Evolutionary conservation across 2,113 vertebrate genomes (phyloP), one percentile per base, ranked within the genome.

Genomic region (Globicephala melas): DNA sequence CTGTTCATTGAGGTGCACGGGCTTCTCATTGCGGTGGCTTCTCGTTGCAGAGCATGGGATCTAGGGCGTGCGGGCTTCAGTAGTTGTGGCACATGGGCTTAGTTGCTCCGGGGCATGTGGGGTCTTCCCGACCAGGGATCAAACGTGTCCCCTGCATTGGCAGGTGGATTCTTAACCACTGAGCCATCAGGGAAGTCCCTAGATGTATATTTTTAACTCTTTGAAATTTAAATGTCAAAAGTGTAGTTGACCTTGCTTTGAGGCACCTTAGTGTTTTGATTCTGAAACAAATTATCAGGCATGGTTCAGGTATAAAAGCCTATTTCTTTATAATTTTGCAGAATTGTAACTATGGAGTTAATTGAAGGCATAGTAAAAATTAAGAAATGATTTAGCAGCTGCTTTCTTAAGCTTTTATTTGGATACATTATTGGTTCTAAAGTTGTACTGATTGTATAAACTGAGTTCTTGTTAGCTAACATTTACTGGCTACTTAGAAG

Each of bases 141-240:
- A 53, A 53, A 53, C 53, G 53, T 53, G 53, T 53, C 53, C 53
- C 53, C 53, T 53, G 53, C 53, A 53, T 53, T 53, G 53, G 53
- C 53, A 53, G 53, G 53, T 0, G 53, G 53, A 53, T 53, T 53
- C 53, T 53, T 53, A 53, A 53, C 53, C 53, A 53, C 5, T 17
- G 53, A 17, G 15, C 53, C 53, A 53, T 53, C 53, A 53, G 53
- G 53, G 15, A 53, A 53, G 53, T 53, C 15, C 15, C 5, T 15
- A 18, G 18, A 91, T 97, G 65, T 13, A 33, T 33, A 8, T 47
- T 44, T 73, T 90, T 77, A 33, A 38, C 13, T 83, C n/a, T 81
- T 82, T 70, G 62, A 89, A 96, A 93, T 79, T 68, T 96, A 76
- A 94, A 94, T 81, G 20, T 94, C 58, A 93, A 63, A 79, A 89